Evolutionary conservation across 2,888 invertebrate species (phyloP).

Genomic region (Cloeon dipterum): DNA sequence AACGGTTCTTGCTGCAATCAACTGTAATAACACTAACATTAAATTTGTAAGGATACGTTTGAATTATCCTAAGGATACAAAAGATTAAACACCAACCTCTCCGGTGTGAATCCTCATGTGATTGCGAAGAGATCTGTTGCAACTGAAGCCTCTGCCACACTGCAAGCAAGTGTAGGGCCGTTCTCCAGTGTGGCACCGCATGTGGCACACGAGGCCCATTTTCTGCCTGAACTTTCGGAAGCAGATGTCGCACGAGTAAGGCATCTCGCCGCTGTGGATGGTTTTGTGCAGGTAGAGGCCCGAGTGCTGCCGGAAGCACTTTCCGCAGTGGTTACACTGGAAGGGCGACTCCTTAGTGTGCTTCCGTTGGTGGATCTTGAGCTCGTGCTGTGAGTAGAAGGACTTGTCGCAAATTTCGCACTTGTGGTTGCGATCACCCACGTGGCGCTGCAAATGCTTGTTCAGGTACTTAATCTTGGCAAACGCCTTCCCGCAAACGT

Average conservation of each 20-base stretch:
- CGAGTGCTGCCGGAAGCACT: constrained; percentile 1
- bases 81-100: no score
- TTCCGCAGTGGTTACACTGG: not conserved
- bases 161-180: not conserved
- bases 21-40: no score
- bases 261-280: constrained; percentile 1
- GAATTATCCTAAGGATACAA: no score
- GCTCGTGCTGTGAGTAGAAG: constrained; percentile 1
- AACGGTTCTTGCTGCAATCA: no score
- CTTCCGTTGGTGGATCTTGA: not conserved
- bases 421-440: not conserved
- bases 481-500: not conserved
- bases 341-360: constrained; percentile 1
- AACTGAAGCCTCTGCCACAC: not conserved
- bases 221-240: not conserved
- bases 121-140: not conserved
- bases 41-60: no score
- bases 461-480: not conserved
- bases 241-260: not conserved
- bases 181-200: not conserved
- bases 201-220: not conserved
- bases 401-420: not conserved
- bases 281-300: not conserved
- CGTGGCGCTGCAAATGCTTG: not conserved
- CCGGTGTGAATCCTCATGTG: not conserved